A percentile compares a stretch with the other conserved stretches of the same genome.
These are phyloP conservation scores for Danio kyathit DNA, from an alignment of 2,797 vertebrate genomes.

Conservation along the genomic window DNA sequence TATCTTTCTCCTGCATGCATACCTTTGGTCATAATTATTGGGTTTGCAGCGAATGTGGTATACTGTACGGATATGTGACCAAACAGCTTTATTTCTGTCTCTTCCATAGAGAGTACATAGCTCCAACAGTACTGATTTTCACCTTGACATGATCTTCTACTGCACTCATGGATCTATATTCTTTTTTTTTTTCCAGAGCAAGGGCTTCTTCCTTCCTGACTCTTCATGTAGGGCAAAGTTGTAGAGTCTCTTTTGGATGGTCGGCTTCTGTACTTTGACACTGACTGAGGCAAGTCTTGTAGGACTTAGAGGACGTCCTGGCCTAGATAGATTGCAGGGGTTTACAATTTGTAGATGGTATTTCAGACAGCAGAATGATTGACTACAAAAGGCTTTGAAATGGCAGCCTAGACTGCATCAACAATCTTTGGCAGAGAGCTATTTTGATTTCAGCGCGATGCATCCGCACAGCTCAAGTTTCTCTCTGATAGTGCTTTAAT, in stretches of 20 bases:
- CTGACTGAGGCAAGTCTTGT: slow-evolving; percentile 13
- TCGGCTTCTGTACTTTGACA: neutral
- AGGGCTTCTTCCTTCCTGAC: neutral
- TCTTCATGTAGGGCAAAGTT: slow-evolving; percentile 30
- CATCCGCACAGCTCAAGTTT: slow-evolving; percentile 28
- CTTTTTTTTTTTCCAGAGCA: slow-evolving; percentile 19
- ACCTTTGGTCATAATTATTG: neutral
- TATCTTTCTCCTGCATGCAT: neutral
- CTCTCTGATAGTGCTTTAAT: slow-evolving; percentile 30
- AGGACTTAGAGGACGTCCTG: slow-evolving; percentile 16
- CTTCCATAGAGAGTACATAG: neutral
- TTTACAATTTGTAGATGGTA: neutral
- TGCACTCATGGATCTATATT: slow-evolving; percentile 10
- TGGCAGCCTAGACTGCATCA: slow-evolving; percentile 14
- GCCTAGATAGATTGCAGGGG: neutral
- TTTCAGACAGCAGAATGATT: slow-evolving; percentile 5
- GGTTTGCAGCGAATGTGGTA: neutral
- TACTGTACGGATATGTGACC: neutral
- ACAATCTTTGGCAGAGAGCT: neutral
- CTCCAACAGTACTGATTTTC: neutral
- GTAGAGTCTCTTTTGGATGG: slow-evolving; percentile 14
- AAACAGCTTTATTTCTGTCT: slow-evolving; percentile 6
- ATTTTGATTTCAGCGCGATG: slow-evolving; percentile 15
- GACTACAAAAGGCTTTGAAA: slow-evolving; percentile 28
- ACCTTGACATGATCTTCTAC: slow-evolving; percentile 10